Evolutionary conservation across 2,113 vertebrate genomes (phyloP).

Genomic region (Grus americana): DNA sequence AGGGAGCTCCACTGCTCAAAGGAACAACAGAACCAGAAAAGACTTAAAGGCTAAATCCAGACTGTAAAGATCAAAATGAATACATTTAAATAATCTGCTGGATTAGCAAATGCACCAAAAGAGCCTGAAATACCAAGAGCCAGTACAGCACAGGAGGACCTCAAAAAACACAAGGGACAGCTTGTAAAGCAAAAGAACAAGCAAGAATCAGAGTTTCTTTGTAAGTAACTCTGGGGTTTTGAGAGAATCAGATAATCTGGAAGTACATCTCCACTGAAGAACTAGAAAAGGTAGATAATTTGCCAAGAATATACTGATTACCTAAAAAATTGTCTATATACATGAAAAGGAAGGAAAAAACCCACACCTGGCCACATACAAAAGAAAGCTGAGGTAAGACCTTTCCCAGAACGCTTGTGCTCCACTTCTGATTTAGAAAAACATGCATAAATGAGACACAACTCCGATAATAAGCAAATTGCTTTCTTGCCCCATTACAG

Average conservation of each 20-base stretch:
- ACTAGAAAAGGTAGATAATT: background rate
- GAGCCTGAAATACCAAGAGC: background rate
- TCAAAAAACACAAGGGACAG: background rate
- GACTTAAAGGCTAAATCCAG: background rate
- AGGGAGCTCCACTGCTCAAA: background rate
- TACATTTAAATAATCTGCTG: background rate
- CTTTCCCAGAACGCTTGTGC: background rate
- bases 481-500: background rate
- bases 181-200: background rate
- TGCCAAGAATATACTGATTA: background rate
- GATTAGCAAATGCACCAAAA: background rate
- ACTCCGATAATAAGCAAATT: background rate
- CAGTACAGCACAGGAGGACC: fast-evolving
- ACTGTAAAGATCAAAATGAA: background rate
- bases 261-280: background rate
- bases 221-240: background rate
- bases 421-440: background rate
- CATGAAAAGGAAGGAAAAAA: background rate
- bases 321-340: background rate
- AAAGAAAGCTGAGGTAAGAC: background rate
- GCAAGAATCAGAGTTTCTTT: background rate
- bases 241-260: background rate
- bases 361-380: background rate
- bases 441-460: background rate
- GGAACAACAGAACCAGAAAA: background rate